Base-by-base conservation (phyloP, 2,113 vertebrate species). In the Saimiri boliviensis region DNA sequence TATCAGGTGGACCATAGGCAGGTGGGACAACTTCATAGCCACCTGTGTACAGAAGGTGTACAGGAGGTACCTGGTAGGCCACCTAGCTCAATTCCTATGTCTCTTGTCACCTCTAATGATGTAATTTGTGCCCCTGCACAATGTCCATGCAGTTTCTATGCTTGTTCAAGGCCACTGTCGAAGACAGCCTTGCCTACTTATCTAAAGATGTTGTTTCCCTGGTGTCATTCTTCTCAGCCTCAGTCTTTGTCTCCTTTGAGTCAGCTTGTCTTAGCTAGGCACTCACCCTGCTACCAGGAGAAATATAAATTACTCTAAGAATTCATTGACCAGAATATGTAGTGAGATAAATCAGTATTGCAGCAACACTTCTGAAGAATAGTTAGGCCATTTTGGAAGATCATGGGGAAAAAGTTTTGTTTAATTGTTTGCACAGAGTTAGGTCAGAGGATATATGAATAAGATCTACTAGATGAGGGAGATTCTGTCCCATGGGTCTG, bases 101-200 rank as follows among this genome's bases (percentile, higher is more conserved):
- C n/a, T 30, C 37, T 79, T 68, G 6, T 30, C 3, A 6, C 7
- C 0, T 32, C 7, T 25, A 32, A 0, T 47, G 45, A 11, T 47
- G 45, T 68, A 76, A 16, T 56, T 81, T 47, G 45, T 6, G 45
- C 45, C 40, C 27, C n/a, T n/a, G 20, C 42, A 30, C 14, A 25
- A 54, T n/a, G 14, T 68, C 6, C 9, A 32, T 37, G 47, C 9
- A 45, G 14, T 13, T 8, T 19, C 4, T 19, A 9, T 27, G 10
- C 13, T 6, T 54, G 17, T 11, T 3, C 40, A 99, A 16, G 11
- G 8, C 27, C 1, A 11, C 14, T 86, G n/a, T n/a, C n/a, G n/a
- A n/a, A n/a, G 58, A 14, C 30, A 77, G 42, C 1, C 21, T 6
- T 54, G 60, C 42, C 42, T 42, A 42, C 42, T 5, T 42, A 42